Percentiles rank a stretch among this genome's conserved stretches.
phyloP scores from a whole-genome alignment of 2,113 vertebrate species.

The Phalacrocorax pelagicus region DNA sequence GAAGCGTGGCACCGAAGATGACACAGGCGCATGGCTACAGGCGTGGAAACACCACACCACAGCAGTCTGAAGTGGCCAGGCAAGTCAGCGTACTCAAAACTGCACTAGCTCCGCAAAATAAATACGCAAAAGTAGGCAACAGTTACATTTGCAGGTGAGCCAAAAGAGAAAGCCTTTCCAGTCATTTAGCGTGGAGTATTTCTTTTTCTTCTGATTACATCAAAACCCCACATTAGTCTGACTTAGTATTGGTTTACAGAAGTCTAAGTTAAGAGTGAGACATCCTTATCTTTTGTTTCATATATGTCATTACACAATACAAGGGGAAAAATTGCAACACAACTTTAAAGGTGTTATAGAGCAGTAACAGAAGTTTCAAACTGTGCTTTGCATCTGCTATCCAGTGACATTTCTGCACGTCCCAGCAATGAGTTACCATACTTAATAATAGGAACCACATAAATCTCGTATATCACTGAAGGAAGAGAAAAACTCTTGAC shows the following conservation, averaged over 20 bases:
- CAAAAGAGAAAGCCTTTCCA: neutral
- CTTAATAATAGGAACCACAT: neutral
- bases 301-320: neutral
- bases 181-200: neutral
- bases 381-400: neutral
- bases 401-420: neutral
- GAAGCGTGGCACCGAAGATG: neutral
- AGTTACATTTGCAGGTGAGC: neutral
- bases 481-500: neutral
- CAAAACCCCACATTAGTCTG: neutral
- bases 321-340: neutral
- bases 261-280: neutral
- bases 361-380: neutral
- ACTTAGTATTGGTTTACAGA: neutral
- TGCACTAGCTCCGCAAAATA: neutral
- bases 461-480: neutral
- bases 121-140: neutral
- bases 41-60: neutral
- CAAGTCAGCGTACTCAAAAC: neutral
- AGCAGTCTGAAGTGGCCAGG: neutral
- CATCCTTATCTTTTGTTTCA: neutral
- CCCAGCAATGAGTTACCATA: neutral
- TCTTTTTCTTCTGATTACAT: neutral
- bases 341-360: neutral
- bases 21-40: fast-evolving